phyloP scores from a whole-genome alignment of 2,797 vertebrate species.

The Syncerus caffer region DNA sequence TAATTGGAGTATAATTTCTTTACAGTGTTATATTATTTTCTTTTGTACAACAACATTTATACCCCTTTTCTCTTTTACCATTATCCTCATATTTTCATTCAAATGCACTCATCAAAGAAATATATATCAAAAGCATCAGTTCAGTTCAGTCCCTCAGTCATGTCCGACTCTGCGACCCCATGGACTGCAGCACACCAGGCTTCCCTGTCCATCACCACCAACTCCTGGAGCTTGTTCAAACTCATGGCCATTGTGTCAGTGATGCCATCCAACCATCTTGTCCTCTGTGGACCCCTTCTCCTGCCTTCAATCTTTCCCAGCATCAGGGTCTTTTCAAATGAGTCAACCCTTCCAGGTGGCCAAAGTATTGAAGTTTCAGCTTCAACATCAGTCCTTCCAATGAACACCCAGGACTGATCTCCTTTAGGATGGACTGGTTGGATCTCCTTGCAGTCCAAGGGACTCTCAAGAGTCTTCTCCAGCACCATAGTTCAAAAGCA shows the following conservation, averaged over 20 bases:
- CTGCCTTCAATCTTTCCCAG: not conserved
- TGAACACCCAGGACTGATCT: not conserved
- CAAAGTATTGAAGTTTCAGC: not conserved
- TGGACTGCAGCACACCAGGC: not conserved
- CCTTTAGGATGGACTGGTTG: not conserved
- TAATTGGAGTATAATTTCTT: not conserved
- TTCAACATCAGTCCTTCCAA: not conserved
- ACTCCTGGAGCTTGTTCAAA: not conserved
- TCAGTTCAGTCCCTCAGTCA: not conserved
- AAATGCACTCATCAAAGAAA: not conserved
- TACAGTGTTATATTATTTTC: not conserved
- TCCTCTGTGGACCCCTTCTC: not conserved
- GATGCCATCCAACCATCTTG: not conserved
- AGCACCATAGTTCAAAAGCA: not conserved
- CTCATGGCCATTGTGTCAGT: not conserved
- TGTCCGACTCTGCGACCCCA: accelerated
- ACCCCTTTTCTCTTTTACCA: not conserved
- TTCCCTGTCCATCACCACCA: not conserved
- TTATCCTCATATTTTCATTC: not conserved
- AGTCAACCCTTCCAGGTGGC: not conserved
- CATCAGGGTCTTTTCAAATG: not conserved
- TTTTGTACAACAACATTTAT: not conserved
- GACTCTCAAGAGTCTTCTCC: not conserved
- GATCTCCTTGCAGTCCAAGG: not conserved
- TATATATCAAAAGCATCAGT: not conserved